phyloP scores from a whole-genome alignment of 37 sponge, comb jelly and placozoan genomes.

The Aplysina aerophoba region DNA sequence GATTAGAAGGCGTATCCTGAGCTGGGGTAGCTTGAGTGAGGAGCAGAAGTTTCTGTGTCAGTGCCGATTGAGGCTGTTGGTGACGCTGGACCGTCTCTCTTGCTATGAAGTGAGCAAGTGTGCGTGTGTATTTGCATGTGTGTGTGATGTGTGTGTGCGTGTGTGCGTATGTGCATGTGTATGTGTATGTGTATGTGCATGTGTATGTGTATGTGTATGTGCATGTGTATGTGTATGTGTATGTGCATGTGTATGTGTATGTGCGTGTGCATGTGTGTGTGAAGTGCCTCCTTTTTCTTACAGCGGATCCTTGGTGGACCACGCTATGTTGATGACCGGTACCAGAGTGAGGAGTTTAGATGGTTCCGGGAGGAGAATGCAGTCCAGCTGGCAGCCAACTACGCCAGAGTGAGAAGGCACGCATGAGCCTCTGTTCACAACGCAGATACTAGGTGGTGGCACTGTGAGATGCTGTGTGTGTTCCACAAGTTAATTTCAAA shows the following conservation, averaged over 20 bases:
- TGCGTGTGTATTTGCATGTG: not conserved
- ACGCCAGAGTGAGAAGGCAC: constrained; percentile 48
- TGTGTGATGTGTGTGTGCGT: not conserved
- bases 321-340: constrained; percentile 40
- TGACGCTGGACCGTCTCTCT: constrained; percentile 55
- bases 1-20: not conserved
- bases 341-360: constrained; percentile 36
- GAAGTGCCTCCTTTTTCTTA: not conserved
- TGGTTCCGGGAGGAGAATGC: constrained; percentile 59
- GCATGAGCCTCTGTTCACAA: not conserved
- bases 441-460: not conserved
- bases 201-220: constrained; percentile 20
- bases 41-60: constrained; percentile 63
- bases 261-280: constrained; percentile 23
- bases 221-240: constrained; percentile 16
- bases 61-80: constrained; percentile 50
- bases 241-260: constrained; percentile 21
- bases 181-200: not conserved
- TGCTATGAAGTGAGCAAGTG: constrained; percentile 61
- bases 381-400: constrained; percentile 43
- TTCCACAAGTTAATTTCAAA: no score
- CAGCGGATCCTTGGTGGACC: constrained; percentile 77
- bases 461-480: not conserved
- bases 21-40: constrained; percentile 33
- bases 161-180: not conserved